Conservation (phyloP, 1,140 invertebrate species). For the Calliphora vicina region DNA sequence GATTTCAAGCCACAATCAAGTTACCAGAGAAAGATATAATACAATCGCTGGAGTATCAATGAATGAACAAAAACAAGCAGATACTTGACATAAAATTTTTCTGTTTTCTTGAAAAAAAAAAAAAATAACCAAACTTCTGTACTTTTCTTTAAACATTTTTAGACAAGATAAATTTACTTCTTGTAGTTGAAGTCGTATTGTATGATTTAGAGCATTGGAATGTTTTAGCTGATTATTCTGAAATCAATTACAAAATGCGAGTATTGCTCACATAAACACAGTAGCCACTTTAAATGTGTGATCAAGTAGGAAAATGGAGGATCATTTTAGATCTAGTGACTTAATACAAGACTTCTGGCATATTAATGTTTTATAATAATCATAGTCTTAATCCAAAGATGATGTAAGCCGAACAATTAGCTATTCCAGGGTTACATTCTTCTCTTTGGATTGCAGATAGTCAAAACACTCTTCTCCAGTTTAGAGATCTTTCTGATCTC, state of each 20-base stretch:
- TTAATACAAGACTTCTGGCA: too few species aligned
- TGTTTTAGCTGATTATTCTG: background rate
- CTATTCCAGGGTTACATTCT: too few species aligned
- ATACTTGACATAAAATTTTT: background rate
- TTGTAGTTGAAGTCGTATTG: background rate
- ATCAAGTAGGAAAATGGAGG: too few species aligned
- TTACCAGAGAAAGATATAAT: background rate
- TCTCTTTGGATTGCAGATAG: too few species aligned
- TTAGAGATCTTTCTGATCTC: too few species aligned
- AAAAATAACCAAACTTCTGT: background rate
- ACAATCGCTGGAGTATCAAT: background rate
- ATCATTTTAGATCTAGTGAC: too few species aligned
- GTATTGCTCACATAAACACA: background rate
- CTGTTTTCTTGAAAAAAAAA: background rate
- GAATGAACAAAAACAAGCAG: background rate
- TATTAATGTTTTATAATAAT: too few species aligned
- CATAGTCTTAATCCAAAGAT: too few species aligned
- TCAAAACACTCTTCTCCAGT: too few species aligned
- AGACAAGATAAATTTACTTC: conserved; percentile 4
- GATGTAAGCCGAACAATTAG: too few species aligned
- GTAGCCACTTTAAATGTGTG: background rate
- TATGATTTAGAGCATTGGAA: conserved; percentile 5
- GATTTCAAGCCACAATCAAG: background rate
- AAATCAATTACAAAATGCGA: conserved; percentile 1
- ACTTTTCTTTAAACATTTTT: background rate